Evolutionary conservation across 2,888 invertebrate genomes (phyloP).

Genomic region (Nowickia ferox): DNA sequence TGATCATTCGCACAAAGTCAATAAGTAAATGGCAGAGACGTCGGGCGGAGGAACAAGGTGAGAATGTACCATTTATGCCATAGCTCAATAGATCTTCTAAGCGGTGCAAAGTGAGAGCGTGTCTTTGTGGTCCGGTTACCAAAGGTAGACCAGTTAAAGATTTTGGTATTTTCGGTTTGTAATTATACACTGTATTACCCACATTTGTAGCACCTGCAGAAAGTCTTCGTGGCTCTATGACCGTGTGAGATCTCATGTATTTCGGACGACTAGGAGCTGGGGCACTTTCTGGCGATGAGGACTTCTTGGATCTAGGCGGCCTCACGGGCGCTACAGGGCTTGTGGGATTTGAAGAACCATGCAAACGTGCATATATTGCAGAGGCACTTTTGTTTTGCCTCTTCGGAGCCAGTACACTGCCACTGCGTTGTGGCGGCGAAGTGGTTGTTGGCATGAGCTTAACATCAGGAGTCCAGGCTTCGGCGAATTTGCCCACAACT

Average conservation of each 20-base stretch:
- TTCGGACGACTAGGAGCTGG: conserved; percentile 82
- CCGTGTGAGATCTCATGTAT: conserved; percentile 83
- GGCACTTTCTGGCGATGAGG: conserved; percentile 73
- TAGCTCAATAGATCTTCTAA: conserved; percentile 90
- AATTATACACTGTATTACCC: conserved; percentile 48
- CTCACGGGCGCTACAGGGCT: conserved; percentile 74
- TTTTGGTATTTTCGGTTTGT: conserved; percentile 82
- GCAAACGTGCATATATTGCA: conserved; percentile 80
- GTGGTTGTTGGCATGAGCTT: conserved; percentile 74
- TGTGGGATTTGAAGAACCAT: conserved; percentile 72
- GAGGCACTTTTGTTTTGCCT: conserved; percentile 83
- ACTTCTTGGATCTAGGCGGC: conserved; percentile 77
- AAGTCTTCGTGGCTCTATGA: conserved; percentile 81
- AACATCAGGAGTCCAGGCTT: conserved; percentile 83
- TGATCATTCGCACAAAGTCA: conserved; percentile 91
- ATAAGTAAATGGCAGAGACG: conserved; percentile 89
- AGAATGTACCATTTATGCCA: conserved; percentile 87
- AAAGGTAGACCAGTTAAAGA: conserved; percentile 86
- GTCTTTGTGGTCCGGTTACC: conserved; percentile 90
- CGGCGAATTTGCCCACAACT: conserved; percentile 93
- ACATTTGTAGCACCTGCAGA: conserved; percentile 70
- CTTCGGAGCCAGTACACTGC: conserved; percentile 78
- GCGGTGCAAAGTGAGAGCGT: conserved; percentile 89
- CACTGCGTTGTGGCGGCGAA: conserved; percentile 55
- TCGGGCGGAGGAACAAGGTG: conserved; percentile 86